phyloP scores from a whole-genome alignment of 2,888 invertebrate genomes.

The Poecilobothrus nobilitatus region DNA sequence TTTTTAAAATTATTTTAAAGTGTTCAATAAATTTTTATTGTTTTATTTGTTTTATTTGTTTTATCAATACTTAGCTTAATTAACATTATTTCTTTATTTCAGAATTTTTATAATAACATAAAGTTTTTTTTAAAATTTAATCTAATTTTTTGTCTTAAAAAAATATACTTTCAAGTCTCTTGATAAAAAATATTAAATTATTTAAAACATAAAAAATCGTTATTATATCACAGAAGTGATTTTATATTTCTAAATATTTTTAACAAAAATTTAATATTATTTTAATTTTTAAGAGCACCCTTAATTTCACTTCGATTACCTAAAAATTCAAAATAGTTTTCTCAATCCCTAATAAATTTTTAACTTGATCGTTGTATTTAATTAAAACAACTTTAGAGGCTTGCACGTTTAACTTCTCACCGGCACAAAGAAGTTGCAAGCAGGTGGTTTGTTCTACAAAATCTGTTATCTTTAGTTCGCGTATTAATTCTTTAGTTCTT shows the following conservation, averaged over 20 bases:
- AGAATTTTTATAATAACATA: too few relatives aligned
- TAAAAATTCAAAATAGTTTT: slow-evolving; percentile 61
- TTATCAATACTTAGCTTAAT: too few relatives aligned
- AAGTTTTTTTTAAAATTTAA: too few relatives aligned
- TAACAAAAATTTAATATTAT: background rate
- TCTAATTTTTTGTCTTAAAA: too few relatives aligned
- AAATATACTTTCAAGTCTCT: too few relatives aligned
- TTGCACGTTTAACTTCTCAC: slow-evolving; percentile 69
- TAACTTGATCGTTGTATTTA: slow-evolving; percentile 74
- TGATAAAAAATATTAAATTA: background rate
- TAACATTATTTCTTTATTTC: too few relatives aligned
- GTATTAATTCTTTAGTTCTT: slow-evolving; percentile 42
- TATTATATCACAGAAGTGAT: background rate
- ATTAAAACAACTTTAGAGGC: slow-evolving; percentile 74
- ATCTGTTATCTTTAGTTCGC: slow-evolving; percentile 69
- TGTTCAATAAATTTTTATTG: too few relatives aligned
- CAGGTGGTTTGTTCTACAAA: slow-evolving; percentile 74
- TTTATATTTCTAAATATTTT: background rate
- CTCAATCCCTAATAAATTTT: slow-evolving; percentile 73
- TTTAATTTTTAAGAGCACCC: slow-evolving; percentile 9
- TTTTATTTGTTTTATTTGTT: too few relatives aligned
- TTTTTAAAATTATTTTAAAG: too few relatives aligned
- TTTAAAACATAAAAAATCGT: background rate
- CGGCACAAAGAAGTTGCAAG: slow-evolving; percentile 67
- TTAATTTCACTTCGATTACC: slow-evolving; percentile 23